These are phyloP conservation scores for Athetis lepigone DNA, from an alignment of 2,888 invertebrate species.

Conservation along the genomic window DNA sequence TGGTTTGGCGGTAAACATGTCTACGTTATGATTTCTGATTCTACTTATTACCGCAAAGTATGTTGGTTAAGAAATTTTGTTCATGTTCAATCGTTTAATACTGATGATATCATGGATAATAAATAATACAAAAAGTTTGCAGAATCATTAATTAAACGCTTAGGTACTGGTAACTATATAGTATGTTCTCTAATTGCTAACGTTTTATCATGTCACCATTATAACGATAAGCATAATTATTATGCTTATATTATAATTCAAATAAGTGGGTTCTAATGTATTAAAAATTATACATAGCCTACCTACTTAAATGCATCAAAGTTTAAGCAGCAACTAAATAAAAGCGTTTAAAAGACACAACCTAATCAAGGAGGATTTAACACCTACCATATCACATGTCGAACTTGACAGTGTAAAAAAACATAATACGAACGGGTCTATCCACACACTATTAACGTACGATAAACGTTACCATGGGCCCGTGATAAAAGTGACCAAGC, in stretches of 20 bases:
- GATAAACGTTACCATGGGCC: constrained; percentile 84
- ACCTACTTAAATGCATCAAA: neutral
- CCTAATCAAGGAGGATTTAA: constrained; percentile 41
- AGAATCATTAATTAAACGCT: too few species aligned
- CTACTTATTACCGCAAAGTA: neutral
- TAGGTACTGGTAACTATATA: too few species aligned
- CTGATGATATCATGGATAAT: too few species aligned
- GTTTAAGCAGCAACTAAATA: constrained; percentile 12
- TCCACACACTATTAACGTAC: constrained; percentile 79
- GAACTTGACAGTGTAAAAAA: constrained; percentile 33
- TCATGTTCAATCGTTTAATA: neutral
- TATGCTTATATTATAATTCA: too few species aligned
- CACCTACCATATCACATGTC: constrained; percentile 34
- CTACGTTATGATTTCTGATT: neutral
- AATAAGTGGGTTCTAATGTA: neutral
- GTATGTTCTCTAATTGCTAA: neutral
- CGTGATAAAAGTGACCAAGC: constrained; percentile 90
- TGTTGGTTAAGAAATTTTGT: neutral
- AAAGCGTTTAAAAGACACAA: constrained; percentile 33
- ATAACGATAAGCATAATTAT: too few species aligned
- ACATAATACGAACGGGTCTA: constrained; percentile 53
- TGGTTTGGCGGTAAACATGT: neutral
- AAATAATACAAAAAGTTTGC: too few species aligned
- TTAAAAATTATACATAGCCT: neutral
- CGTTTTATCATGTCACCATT: neutral